Evolutionary conservation across 2,797 vertebrate genomes (phyloP).

Genomic region (Silurus aristotelis): DNA sequence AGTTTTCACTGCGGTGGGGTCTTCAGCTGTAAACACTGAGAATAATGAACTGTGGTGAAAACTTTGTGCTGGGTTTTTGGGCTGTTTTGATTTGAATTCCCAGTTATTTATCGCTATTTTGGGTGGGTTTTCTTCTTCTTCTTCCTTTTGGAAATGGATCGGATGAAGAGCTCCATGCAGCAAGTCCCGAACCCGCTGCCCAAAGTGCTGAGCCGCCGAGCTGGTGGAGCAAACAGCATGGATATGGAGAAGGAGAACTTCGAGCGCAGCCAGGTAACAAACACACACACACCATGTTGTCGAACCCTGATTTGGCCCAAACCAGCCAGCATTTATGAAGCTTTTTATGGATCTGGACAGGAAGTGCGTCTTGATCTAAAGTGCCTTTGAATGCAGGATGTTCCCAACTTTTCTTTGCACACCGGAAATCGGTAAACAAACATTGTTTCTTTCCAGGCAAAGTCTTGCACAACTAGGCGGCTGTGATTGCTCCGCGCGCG

Average conservation of each 20-base stretch:
- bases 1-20: too few species aligned
- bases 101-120: neutral
- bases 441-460: neutral
- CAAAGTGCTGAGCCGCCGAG: slow-evolving; percentile 83
- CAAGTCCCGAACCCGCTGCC: slow-evolving; percentile 88
- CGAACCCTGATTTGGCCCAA: neutral
- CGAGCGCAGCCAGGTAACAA: slow-evolving; percentile 84
- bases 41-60: neutral
- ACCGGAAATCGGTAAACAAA: neutral
- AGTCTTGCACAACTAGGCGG: neutral
- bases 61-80: neutral
- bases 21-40: neutral
- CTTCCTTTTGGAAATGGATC: slow-evolving; percentile 77
- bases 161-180: slow-evolving; percentile 88
- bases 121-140: neutral
- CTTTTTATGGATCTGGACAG: neutral
- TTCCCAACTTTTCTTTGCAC: neutral
- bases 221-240: slow-evolving; percentile 82
- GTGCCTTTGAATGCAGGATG: neutral
- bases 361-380: neutral
- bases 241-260: slow-evolving; percentile 88
- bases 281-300: neutral
- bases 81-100: neutral
- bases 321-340: neutral
- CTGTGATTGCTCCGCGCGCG: neutral